Base-by-base conservation (phyloP, 1,140 invertebrate species). In the Drosophila bocki region DNA sequence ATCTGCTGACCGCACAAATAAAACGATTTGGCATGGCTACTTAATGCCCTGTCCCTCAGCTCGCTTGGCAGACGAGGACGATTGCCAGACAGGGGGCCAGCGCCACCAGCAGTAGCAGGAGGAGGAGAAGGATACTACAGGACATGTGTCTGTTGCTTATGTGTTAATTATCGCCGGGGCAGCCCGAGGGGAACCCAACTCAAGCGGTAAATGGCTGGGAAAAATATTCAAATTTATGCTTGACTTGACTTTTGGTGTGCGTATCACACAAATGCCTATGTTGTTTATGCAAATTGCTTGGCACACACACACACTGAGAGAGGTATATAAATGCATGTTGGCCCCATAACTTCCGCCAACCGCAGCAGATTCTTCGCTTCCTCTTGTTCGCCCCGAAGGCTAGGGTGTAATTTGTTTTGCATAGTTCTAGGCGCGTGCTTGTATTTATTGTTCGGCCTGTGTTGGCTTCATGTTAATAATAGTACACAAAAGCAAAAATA, bases 181-280 rank as follows among this genome's bases (percentile, higher is more conserved):
- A 47, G 15, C 76, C 69, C 22, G 26, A 76, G 42, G 42, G 19
- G 19, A 63, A 80, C 82, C 82, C 59, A 68, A 64, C 81, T 85
- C 82, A 85, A 74, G 64, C 69, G 76, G 63, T 42, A 84, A 84
- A 75, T 79, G 76, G 60, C 80, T 72, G 78, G 54, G 80, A 64
- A 80, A 80, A 80, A 77, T 85, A 85, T 84, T 85, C 82, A 85
- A 84, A 84, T 84, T 80, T 84, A 84, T 84, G 82, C 82, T 50
- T 64, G 77, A 74, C 78, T 84, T 84, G 65, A 77, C 65, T 85
- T 60, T 72, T 65, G 58, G 19, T 54, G 19, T 62, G 37, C 64
- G 13, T 48, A 72, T 80, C 58, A 60, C 70, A 62, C 70, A 62
- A 74, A 80, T 68, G 72, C 74, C 79, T 48, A 77, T 76, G 72